Conservation (phyloP, 2,888 invertebrate species). For the Koerneria pararmatus region DNA sequence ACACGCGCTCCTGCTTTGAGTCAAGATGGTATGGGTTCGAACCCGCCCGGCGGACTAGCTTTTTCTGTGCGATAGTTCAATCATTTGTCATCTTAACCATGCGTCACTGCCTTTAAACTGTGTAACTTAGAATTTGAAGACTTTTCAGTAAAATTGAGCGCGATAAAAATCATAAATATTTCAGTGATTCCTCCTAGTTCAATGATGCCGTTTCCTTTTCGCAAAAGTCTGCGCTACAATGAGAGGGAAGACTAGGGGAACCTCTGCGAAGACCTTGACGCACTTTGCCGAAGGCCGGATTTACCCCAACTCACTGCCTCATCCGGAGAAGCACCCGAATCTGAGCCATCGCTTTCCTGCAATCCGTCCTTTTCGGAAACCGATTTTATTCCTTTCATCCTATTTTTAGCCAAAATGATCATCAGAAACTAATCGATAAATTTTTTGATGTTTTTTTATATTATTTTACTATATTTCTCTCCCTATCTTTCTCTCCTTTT, state of each 20-base stretch:
- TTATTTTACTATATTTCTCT: neutral
- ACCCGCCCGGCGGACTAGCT: too few relatives aligned
- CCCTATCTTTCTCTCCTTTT: conserved; percentile 5
- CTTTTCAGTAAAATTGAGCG: too few relatives aligned
- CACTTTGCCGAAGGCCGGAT: too few relatives aligned
- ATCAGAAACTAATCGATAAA: neutral
- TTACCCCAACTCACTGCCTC: conserved; percentile 99
- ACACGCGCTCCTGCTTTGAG: too few relatives aligned
- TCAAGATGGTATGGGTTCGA: too few relatives aligned
- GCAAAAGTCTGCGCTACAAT: conserved; percentile 95
- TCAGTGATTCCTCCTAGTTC: too few relatives aligned
- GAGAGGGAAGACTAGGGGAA: conserved; percentile 86
- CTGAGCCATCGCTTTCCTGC: conserved; percentile 85
- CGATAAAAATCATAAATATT: too few relatives aligned
- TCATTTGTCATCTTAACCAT: too few relatives aligned
- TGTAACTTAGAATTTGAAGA: too few relatives aligned
- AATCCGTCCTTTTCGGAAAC: conserved; percentile 12
- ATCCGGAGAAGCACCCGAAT: conserved; percentile 93
- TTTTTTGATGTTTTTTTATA: neutral
- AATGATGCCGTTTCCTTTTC: conserved; percentile 22
- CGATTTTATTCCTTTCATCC: neutral
- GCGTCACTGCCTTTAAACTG: too few relatives aligned
- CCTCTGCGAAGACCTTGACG: conserved; percentile 79
- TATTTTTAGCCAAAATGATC: too few relatives aligned
- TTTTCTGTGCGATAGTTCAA: too few relatives aligned